Percentiles rank a stretch among this genome's conserved stretches.
These are phyloP conservation scores for Eulemur macaco DNA, from an alignment of 2,113 vertebrate genomes.

Conservation along the genomic window DNA sequence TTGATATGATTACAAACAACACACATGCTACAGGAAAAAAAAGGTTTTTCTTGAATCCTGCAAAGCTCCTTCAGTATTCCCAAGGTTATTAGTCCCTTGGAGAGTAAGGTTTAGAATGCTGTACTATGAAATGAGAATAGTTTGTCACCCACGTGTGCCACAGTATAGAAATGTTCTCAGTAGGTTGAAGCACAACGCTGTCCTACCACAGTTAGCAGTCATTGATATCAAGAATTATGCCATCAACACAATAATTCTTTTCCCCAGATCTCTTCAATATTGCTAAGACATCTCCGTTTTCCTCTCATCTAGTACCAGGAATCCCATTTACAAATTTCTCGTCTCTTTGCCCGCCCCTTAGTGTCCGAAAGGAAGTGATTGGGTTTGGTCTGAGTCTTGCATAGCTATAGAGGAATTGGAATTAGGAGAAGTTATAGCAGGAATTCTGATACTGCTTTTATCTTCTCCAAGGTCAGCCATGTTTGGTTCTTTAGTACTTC, in stretches of 20 bases:
- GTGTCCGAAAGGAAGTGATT: neutral
- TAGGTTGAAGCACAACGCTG: constrained; percentile 5
- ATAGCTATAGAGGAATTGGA: neutral
- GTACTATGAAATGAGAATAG: constrained; percentile 51
- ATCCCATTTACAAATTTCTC: constrained; percentile 52
- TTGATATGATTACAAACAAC: neutral
- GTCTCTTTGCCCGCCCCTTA: neutral
- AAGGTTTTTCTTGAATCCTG: neutral
- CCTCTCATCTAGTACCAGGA: neutral
- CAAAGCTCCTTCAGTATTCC: constrained; percentile 42
- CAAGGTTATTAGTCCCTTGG: constrained; percentile 49
- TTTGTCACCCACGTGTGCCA: constrained; percentile 48
- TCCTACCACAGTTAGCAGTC: constrained; percentile 32
- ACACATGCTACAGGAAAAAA: neutral
- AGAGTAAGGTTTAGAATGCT: constrained; percentile 56
- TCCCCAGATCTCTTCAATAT: neutral
- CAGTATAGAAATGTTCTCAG: neutral
- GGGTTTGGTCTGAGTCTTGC: constrained; percentile 31
- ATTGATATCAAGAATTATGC: constrained; percentile 37
- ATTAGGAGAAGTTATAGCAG: constrained; percentile 1
- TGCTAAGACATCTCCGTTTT: constrained; percentile 4
- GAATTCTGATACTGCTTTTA: neutral
- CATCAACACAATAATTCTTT: constrained; percentile 42
- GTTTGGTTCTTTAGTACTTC: constrained; percentile 25
- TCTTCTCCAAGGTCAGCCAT: neutral